Evolutionary conservation across 2,113 vertebrate species (phyloP).

Genomic region (Rattus norvegicus): GRCr8 NC_086030.1:10858501-10859000

Average conservation of each 20-base stretch:
- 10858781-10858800: not conserved
- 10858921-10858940: not conserved
- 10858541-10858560: not conserved
- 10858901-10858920: too few species aligned
- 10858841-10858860: not conserved
- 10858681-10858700: not conserved
- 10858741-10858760: not conserved
- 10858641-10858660: not conserved
- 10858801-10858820: not conserved
- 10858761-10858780: not conserved
- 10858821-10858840: too few species aligned
- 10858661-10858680: not conserved
- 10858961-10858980: not conserved
- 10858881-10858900: not conserved
- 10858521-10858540: not conserved
- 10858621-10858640: not conserved
- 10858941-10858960: not conserved
- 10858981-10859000: not conserved
- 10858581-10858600: not conserved
- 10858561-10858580: not conserved
- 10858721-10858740: not conserved
- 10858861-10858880: too few species aligned
- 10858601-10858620: too few species aligned
- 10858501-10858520: constrained; percentile 1
- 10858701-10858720: not conserved